These are phyloP conservation scores for Zoanthus solanderi DNA, from an alignment of 92 coral and sea anemone genomes.

Conservation along the genomic window DNA sequence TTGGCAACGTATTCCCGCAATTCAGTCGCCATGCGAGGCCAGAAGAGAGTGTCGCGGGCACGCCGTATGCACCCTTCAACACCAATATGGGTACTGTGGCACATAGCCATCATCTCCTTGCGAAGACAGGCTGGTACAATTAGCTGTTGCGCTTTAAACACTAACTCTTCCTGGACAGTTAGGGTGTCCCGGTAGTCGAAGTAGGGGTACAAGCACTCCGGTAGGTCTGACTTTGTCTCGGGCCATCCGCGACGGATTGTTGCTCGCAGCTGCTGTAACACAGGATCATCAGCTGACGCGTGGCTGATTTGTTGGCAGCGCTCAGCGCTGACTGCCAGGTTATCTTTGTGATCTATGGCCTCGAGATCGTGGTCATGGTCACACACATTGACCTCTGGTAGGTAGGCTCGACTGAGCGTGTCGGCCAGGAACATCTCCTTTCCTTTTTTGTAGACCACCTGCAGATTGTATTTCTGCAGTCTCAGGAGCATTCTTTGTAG, in stretches of 20 bases:
- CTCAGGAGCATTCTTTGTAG: slow-evolving; percentile 55
- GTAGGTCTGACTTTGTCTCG: slow-evolving; percentile 29
- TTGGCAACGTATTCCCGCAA: slow-evolving; percentile 51
- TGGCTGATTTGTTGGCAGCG: slow-evolving; percentile 65
- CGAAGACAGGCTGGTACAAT: slow-evolving; percentile 53
- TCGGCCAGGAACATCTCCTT: slow-evolving; percentile 62
- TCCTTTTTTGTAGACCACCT: slow-evolving; percentile 61
- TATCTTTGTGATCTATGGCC: slow-evolving; percentile 46
- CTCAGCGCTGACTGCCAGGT: slow-evolving; percentile 52
- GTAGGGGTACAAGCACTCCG: slow-evolving; percentile 44
- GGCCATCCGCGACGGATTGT: slow-evolving; percentile 57
- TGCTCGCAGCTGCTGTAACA: slow-evolving; percentile 40
- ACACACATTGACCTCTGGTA: slow-evolving; percentile 50
- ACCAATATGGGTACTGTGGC: slow-evolving; percentile 50
- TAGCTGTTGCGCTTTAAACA: slow-evolving; percentile 48
- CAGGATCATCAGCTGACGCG: slow-evolving; percentile 50
- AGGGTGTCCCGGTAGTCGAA: slow-evolving; percentile 46
- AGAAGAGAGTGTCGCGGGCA: slow-evolving; percentile 55
- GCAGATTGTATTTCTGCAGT: slow-evolving; percentile 61
- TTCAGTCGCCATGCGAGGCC: slow-evolving; percentile 62
- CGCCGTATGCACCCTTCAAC: slow-evolving; percentile 43
- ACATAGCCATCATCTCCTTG: slow-evolving; percentile 49
- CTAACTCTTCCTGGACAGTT: slow-evolving; percentile 36
- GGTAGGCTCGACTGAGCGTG: slow-evolving; percentile 59
- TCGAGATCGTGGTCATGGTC: slow-evolving; percentile 29